These are phyloP conservation scores for Geotrupes spiniger DNA, from an alignment of 2,888 invertebrate genomes.

Conservation along the genomic window DNA sequence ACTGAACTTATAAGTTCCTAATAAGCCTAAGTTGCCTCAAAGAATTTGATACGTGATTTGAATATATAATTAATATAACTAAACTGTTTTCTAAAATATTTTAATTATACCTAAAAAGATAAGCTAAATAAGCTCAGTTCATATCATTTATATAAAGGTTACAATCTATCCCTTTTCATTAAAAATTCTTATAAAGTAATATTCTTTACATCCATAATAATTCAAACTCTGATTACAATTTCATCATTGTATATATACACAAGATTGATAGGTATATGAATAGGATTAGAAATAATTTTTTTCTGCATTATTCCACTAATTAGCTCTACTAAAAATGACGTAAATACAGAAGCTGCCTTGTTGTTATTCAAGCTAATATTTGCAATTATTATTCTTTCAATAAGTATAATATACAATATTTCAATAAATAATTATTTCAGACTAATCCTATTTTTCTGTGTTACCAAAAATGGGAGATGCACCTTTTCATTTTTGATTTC, in stretches of 20 bases:
- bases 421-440: slow-evolving; percentile 14
- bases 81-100: slow-evolving; percentile 60
- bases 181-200: slow-evolving; percentile 51
- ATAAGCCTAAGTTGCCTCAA: too few relatives aligned
- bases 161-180: slow-evolving; percentile 55
- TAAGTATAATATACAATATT: slow-evolving; percentile 24
- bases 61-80: slow-evolving; percentile 19
- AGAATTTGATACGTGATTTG: too few relatives aligned
- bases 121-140: slow-evolving; percentile 57
- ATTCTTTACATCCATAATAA: slow-evolving; percentile 54
- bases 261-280: slow-evolving; percentile 56
- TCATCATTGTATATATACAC: slow-evolving; percentile 48
- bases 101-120: slow-evolving; percentile 59
- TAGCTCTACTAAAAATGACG: slow-evolving; percentile 52
- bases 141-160: slow-evolving; percentile 52
- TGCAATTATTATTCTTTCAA: slow-evolving; percentile 48
- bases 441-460: slow-evolving; percentile 40
- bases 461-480: slow-evolving; percentile 58
- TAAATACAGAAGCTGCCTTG: slow-evolving; percentile 37
- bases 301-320: slow-evolving; percentile 61
- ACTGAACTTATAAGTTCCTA: too few relatives aligned
- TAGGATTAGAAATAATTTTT: slow-evolving; percentile 64
- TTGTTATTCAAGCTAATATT: slow-evolving; percentile 62
- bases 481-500: slow-evolving; percentile 62
- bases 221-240: slow-evolving; percentile 53